Percentiles rank a stretch among this genome's conserved stretches.
Conservation (phyloP, 1,140 invertebrate species). For the Brachionus paranguensis region DNA sequence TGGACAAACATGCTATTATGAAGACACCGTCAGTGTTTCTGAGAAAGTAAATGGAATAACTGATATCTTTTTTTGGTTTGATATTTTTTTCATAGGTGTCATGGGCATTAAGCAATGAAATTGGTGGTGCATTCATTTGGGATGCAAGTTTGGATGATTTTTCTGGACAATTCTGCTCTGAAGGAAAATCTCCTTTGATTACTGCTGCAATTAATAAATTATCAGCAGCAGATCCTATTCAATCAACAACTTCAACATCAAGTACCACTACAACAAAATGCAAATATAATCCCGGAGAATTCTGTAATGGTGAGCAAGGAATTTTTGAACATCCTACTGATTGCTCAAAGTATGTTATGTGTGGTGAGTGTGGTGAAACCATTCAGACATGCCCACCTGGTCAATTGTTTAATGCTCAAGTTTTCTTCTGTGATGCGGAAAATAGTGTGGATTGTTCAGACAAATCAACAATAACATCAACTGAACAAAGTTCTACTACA, state of each 20-base stretch:
- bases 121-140: conserved; percentile 48
- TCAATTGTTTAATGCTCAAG: not conserved
- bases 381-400: not conserved
- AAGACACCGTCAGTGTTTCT: conserved; percentile 60
- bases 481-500: not conserved
- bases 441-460: not conserved
- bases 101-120: conserved; percentile 74
- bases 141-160: conserved; percentile 48
- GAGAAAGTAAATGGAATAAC: not conserved
- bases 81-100: conserved; percentile 64
- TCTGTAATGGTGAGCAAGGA: not conserved
- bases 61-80: not conserved
- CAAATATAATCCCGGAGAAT: not conserved
- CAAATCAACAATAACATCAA: not conserved
- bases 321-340: conserved; percentile 15
- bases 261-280: not conserved
- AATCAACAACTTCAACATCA: not conserved
- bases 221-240: not conserved
- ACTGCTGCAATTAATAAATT: conserved; percentile 74
- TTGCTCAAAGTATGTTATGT: conserved; percentile 16
- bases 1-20: conserved; percentile 63
- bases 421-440: not conserved
- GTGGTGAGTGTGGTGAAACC: not conserved
- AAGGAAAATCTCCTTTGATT: conserved; percentile 77
- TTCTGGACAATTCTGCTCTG: conserved; percentile 64